Evolutionary conservation across 1,140 invertebrate genomes (phyloP).

Genomic region (Conus ventricosus): DNA sequence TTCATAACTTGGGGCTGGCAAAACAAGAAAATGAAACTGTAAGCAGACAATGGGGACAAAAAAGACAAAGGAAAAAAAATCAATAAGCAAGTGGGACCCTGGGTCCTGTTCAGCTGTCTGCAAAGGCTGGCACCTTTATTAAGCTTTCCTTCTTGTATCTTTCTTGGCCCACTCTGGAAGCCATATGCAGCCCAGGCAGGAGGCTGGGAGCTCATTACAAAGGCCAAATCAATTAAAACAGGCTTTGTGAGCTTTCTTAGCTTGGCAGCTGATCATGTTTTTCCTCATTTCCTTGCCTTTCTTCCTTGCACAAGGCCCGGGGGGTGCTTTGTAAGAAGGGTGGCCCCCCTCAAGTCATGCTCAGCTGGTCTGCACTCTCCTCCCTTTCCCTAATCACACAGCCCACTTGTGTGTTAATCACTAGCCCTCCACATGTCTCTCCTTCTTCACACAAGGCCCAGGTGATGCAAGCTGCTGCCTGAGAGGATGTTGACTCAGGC

Average conservation of each 20-base stretch:
- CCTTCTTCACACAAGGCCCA: slow-evolving; percentile 47
- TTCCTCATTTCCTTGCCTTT: slow-evolving; percentile 46
- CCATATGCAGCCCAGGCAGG: slow-evolving; percentile 55
- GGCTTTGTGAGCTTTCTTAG: slow-evolving; percentile 58
- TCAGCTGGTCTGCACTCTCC: slow-evolving; percentile 43
- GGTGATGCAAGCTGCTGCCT: slow-evolving; percentile 43
- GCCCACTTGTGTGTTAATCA: slow-evolving; percentile 27
- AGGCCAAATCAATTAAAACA: slow-evolving; percentile 62
- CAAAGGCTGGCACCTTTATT: slow-evolving; percentile 55
- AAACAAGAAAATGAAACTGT: slow-evolving; percentile 64
- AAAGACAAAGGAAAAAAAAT: slow-evolving; percentile 70
- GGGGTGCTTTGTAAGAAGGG: slow-evolving; percentile 41
- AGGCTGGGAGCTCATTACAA: slow-evolving; percentile 51
- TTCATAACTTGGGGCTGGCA: slow-evolving; percentile 57
- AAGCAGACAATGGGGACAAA: slow-evolving; percentile 60
- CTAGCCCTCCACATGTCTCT: slow-evolving; percentile 37
- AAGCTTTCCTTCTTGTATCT: slow-evolving; percentile 41
- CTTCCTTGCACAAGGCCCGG: slow-evolving; percentile 42
- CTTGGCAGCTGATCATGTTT: slow-evolving; percentile 59
- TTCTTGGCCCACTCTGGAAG: slow-evolving; percentile 50
- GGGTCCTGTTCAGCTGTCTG: slow-evolving; percentile 62
- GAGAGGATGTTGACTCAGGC: slow-evolving; percentile 3
- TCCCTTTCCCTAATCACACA: slow-evolving; percentile 31
- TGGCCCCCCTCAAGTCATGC: slow-evolving; percentile 9
- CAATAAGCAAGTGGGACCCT: slow-evolving; percentile 56